These are phyloP conservation scores for Thomomys bottae DNA, from an alignment of 2,113 vertebrate species.

Conservation along the genomic window DNA sequence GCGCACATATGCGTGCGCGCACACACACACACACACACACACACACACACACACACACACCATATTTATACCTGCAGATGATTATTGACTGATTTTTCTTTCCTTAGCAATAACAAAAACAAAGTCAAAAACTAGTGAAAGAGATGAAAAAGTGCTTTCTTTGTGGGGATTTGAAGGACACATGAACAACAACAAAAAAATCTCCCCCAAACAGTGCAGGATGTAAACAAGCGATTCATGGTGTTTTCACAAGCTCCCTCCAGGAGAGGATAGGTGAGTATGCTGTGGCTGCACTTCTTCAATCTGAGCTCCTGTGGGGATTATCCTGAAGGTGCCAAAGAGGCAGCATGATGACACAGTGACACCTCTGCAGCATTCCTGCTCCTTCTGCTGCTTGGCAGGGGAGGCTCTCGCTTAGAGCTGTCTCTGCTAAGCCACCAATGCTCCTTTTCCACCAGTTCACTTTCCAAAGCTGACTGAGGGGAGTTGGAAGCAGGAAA, in stretches of 20 bases:
- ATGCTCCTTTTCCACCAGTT: neutral
- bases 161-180: neutral
- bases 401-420: neutral
- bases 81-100: neutral
- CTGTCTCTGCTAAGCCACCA: neutral
- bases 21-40: neutral
- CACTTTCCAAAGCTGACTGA: neutral
- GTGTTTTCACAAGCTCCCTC: neutral
- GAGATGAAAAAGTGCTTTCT: neutral
- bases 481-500: neutral
- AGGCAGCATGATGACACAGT: conserved; percentile 15
- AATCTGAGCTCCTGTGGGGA: conserved; percentile 49
- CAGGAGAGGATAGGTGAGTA: neutral
- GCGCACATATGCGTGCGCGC: too few relatives aligned
- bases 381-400: neutral
- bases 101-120: neutral
- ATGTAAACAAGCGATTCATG: conserved; percentile 16
- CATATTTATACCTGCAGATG: rapidly evolving
- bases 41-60: neutral
- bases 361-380: neutral
- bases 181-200: neutral
- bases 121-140: neutral
- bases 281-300: neutral
- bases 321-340: neutral
- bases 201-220: conserved; percentile 1